Base-by-base conservation (phyloP, 2,888 invertebrate genomes). In the Agrotis clavis region DNA sequence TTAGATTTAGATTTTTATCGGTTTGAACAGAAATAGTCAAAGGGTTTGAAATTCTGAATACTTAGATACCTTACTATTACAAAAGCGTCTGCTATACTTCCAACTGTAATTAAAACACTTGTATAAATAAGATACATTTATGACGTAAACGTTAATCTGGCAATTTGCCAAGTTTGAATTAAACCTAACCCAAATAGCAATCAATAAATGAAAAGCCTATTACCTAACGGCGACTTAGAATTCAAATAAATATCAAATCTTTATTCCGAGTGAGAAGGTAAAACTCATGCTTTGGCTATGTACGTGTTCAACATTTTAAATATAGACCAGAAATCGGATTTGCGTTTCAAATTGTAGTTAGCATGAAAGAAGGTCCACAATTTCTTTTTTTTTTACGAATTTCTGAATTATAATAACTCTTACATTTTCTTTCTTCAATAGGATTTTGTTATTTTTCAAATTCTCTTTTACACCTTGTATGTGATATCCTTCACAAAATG, bases 221-320 rank as follows among this genome's bases (percentile, higher is more conserved):
- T 81, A 76, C 66, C 11, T 75, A 80, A 80, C 60, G 2, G 30
- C 56, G 16, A 62, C 62, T 70, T 66, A 50, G 64, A 71, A 82
- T 59, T 19, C 57, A 48, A 30, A 4, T 74, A 71, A 50, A 65
- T 59, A 2, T 45, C 47, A 67, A 51, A 72, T 59, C 25, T 60
- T 62, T 56, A 71, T 81, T 81, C 71, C 48, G 45, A 30, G 18
- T 35, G 51, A 74, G 63, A 74, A 64, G n/a, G 73, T 80, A 81
- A 81, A 84, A 78, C 60, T 56, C n/a, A n/a, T n/a, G 25, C 30
- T 13, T 25, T 63, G 50, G 14, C 50, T 82, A 80, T 70, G 72
- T 70, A 80, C 71, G 72, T 76, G 83, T 54, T 5, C 59, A 11
- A 25, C 53, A 82, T 83, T 13, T 54, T 57, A 67, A 60, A 48